Evolutionary conservation across 2,797 vertebrate genomes (phyloP), one percentile per base, ranked within the genome.

Genomic region (Parambassis ranga): DNA sequence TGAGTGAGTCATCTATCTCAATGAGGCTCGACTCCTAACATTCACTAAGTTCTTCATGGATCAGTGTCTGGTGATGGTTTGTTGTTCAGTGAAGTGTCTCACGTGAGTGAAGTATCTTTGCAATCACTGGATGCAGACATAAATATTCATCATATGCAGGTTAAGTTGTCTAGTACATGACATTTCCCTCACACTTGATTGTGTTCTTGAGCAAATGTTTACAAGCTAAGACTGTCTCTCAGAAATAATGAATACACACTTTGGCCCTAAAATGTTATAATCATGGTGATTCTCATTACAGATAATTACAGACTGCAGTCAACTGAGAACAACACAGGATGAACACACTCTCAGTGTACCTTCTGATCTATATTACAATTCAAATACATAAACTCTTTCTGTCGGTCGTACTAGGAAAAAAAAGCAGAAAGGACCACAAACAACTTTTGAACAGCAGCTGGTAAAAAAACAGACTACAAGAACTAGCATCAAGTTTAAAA

Each of bases 401-500:
- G 15, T 10, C 1, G 10, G 42, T 41, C 13, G 38, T 41, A 4
- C 20, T 20, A 24, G 35, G 24, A 44, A 53, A 0, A 56, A 44
- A 53, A 0, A 56, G 42, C 16, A 22, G 10, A 23, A 10, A 39
- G 49, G 53, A 58, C 19, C 44, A 70, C 24, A 46, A 65, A 50
- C 32, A 68, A 27, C 58, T 19, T 62, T 50, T 52, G 5, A 55
- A 56, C 50, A 37, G 66, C 53, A 57, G 24, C 3, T 24, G 28
- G 64, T 18, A 26, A 35, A 35, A 58, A 65, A 66, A 30, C 26
- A 32, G 10, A 65, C 11, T 3, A 27, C 32, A 27, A 58, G 14
- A 66, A 55, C 43, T 27, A 71, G 49, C 50, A 38, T 56, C 27
- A 46, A 44, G 24, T 37, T 63, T 58, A 61, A 51, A 65, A 52